phyloP scores from a whole-genome alignment of 2,888 invertebrate genomes.

The Diachrysia chrysitis region DNA sequence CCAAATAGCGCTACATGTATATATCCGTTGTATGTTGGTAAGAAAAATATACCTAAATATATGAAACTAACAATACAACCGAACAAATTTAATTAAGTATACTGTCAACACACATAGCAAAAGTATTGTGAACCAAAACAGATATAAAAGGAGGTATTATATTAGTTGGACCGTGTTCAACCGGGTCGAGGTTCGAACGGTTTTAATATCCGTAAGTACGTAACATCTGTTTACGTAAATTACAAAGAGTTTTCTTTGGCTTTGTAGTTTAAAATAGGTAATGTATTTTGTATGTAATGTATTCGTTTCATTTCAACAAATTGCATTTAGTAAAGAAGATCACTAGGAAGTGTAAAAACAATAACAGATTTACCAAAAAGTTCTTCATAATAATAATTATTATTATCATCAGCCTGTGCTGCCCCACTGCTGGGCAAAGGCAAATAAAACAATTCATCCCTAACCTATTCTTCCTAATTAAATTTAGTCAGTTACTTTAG shows the following conservation, averaged over 20 bases:
- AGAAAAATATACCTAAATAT: too few species aligned
- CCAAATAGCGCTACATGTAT: too few species aligned
- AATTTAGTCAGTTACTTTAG: too few species aligned
- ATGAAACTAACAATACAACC: neutral
- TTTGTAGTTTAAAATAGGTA: slow-evolving; percentile 37
- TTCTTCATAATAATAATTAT: too few species aligned
- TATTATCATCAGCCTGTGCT: too few species aligned
- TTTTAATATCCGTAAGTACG: slow-evolving; percentile 47
- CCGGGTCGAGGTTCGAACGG: slow-evolving; percentile 33
- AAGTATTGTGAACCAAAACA: slow-evolving; percentile 32
- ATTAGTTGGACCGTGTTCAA: slow-evolving; percentile 51
- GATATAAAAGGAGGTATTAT: slow-evolving; percentile 33
- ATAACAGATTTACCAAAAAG: neutral
- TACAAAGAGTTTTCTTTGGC: slow-evolving; percentile 52
- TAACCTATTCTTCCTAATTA: too few species aligned
- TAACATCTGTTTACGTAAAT: slow-evolving; percentile 59
- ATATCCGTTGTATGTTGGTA: too few species aligned
- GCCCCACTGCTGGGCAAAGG: too few species aligned
- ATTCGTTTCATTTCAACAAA: slow-evolving; percentile 11
- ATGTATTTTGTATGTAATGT: slow-evolving; percentile 6
- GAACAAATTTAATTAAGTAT: slow-evolving; percentile 20
- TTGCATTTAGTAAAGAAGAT: slow-evolving; percentile 14
- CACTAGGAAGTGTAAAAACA: neutral
- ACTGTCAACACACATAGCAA: neutral
- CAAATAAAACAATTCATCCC: too few species aligned